Base-by-base conservation (phyloP, 2,113 vertebrate species). In the Puntigrus tetrazona region DNA sequence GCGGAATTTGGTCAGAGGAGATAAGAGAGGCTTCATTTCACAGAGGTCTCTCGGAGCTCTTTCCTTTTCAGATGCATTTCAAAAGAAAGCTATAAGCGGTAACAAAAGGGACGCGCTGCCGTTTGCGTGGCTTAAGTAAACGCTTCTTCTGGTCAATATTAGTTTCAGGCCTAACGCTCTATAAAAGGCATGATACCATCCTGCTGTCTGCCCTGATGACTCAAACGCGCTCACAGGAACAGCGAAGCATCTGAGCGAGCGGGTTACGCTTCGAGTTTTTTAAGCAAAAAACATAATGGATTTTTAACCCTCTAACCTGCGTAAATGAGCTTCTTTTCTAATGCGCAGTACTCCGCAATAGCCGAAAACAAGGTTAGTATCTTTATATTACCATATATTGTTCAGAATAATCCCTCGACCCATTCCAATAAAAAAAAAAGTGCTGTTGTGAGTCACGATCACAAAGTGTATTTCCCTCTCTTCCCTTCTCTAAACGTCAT, bases 401-500 rank as follows among this genome's bases (percentile, higher is more conserved):
- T 45, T 75, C 16, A 75, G 4, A 38, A 69, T 38, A 38, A 38
- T 69, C 38, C 34, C 31, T 75, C 27, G 11, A 18, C 14, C 8
- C 3, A 78, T 61, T 13, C 55, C 22, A 25, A 43, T 80, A 61
- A 78, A 79, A 25, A 10, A 78, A 78, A 14, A 29, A n/a, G n/a
- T n/a, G n/a, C n/a, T n/a, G n/a, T 8, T 3, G 55, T 61, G 77
- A 61, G 13, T 11, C 25, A 67, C 16, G 3, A 45, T 67, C 59
- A 63, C 41, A 45, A 27, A 78, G 22, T 25, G 31, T 10, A 57
- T 57, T 78, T 38, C 52, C 31, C 34, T 59, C 34, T 59, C 78
- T 78, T 84, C 34, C 61, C 83, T 78, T 76, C 83, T 87, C 63
- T 34, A 75, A 80, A 80, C 55, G 18, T 59, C 76, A 80, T 67